Evolutionary conservation across 1,140 invertebrate species (phyloP), one percentile per base, ranked within the genome.

Genomic region (Aphelenchoides besseyi): DNA sequence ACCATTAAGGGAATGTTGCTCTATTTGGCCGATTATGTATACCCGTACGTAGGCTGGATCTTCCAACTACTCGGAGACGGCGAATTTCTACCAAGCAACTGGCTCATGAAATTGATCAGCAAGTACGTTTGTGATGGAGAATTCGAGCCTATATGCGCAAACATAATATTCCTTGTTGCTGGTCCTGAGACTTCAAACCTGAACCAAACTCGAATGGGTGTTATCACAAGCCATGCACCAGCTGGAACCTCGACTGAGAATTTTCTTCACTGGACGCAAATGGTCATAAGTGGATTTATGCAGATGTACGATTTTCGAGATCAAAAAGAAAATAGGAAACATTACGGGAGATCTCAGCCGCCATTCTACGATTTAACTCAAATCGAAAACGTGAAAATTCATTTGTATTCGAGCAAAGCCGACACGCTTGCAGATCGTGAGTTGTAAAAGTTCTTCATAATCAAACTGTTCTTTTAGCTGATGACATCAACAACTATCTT

Each of bases 1-100:
- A 63, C 78, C 59, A 82, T 82, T 30, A 69, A 73, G 9, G 79
- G 79, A 57, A 52, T 80, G 26, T 55, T 80, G 32, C 23, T 8
- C 5, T 59, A 8, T 33, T 29, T 59, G 26, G 55, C 55, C 55
- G 55, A 59, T 33, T 5, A 59, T 33, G 5, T 59, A 12, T 59
- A 59, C 18, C 55, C 55, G 5, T 48, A 48, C 41, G 12, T 48
- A 12, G 12, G 12, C 12, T 59, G 55, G 55, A 33, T 59, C 5
- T 59, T 59, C 55, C 5, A 69, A 1, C 59, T 69, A 16, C 55
- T 70, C 1, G 55, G 55, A 59, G 66, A 35, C n/a, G 55, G 55
- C 0, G 33, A 70, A 70, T 70, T 70, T 35, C 41, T 70, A 8
- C 68, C 68, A 23, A 16, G 28, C 28, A 70, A 29, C 28, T 70